Evolutionary conservation across 2,113 vertebrate species (phyloP).

Genomic region (Scophthalmus maximus): DNA sequence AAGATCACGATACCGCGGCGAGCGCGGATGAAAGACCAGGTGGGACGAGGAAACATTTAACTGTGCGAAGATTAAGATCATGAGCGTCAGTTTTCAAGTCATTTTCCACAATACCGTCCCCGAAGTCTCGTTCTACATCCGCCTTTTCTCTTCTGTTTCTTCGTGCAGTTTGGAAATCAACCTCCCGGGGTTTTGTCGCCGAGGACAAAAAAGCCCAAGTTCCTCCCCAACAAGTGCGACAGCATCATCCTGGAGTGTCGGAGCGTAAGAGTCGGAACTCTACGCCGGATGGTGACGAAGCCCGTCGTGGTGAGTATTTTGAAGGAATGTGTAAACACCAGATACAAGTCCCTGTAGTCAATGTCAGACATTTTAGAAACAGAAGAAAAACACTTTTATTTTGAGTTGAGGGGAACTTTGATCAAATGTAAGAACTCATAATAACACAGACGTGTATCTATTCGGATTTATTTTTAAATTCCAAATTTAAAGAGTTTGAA

Average conservation of each 20-base stretch:
- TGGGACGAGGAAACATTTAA: slow-evolving; percentile 52
- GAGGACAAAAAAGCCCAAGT: slow-evolving; percentile 82
- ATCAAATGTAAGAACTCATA: no score
- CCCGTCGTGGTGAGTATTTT: slow-evolving; percentile 91
- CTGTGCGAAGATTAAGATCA: no score
- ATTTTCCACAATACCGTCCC: not conserved
- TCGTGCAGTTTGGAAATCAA: slow-evolving; percentile 91
- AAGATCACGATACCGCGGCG: slow-evolving; percentile 86
- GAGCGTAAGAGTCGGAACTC: slow-evolving; percentile 92
- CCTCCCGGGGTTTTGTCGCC: slow-evolving; percentile 75
- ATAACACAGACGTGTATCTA: no score
- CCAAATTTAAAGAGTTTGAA: not conserved
- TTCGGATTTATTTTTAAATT: slow-evolving; percentile 36
- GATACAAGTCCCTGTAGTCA: no score
- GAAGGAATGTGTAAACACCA: no score
- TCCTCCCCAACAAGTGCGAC: slow-evolving; percentile 63
- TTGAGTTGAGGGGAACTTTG: no score
- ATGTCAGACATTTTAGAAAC: no score
- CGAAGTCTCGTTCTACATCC: not conserved
- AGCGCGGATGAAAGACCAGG: slow-evolving; percentile 94
- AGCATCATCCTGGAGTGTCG: slow-evolving; percentile 94
- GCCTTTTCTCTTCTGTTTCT: not conserved
- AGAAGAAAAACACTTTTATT: no score
- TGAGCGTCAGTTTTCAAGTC: no score
- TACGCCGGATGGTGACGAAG: slow-evolving; percentile 89